Conservation (phyloP, 2,797 vertebrate genomes). For the Falco rusticolus region DNA sequence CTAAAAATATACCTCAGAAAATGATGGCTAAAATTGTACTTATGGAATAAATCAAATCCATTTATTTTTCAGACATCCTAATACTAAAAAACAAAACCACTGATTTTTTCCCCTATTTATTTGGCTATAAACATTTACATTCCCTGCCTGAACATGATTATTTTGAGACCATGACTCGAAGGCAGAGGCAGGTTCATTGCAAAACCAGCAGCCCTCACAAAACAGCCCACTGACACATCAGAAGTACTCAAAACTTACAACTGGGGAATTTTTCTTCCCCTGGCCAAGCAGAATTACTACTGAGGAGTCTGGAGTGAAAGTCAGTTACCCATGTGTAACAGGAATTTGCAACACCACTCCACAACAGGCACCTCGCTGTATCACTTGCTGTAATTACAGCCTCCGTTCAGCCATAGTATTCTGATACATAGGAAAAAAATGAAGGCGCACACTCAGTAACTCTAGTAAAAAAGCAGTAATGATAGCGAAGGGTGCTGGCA, state of each 20-base stretch:
- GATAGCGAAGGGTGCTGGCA: conserved; percentile 16
- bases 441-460: background rate
- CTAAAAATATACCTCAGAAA: background rate
- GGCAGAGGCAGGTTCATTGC: background rate
- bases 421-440: background rate
- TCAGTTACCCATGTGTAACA: background rate
- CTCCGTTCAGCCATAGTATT: background rate
- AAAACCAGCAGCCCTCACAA: background rate
- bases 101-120: background rate
- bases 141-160: background rate
- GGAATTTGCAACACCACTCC: background rate
- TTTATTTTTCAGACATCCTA: background rate
- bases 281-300: background rate
- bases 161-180: background rate
- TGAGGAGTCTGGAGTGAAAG: background rate
- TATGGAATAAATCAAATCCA: background rate
- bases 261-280: background rate
- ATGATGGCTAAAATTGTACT: background rate
- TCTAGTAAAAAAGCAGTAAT: conserved; percentile 52
- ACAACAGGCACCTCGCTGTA: background rate
- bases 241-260: background rate
- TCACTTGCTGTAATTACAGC: background rate
- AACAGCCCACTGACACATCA: background rate
- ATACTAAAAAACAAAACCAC: background rate
- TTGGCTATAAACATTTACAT: background rate